Evolutionary conservation across 92 coral and sea anemone species (phyloP), one percentile per base, ranked within the genome.

Genomic region (Phenganax marumi): DNA sequence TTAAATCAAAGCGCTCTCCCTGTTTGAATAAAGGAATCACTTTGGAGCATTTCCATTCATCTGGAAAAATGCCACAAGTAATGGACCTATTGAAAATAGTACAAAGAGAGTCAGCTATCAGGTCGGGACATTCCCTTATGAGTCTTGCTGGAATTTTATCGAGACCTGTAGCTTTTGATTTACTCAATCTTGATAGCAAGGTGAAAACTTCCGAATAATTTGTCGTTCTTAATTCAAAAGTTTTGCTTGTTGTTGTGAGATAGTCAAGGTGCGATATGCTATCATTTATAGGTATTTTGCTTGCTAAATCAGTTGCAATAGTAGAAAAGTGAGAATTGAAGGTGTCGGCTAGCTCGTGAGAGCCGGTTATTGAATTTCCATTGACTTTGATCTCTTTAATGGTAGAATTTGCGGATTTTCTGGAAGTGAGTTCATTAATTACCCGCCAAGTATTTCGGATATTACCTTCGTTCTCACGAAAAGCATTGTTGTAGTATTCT

Each of bases 111-210:
- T 66, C 73, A 18, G 89, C 80, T 50, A 89, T 77, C 64, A 89
- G 43, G 52, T 89, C 89, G 33, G 91, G 75, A 54, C 89, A 89
- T 56, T 86, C 87, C 0, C 85, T 71, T 50, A 89, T 75, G 77
- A 84, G 90, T 69, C 81, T 80, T 16, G 85, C 85, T 1, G 88
- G 80, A 25, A 86, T 83, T 70, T 89, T 86, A 54, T 86, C 87
- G 11, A 89, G 70, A 23, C 70, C 70, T 8, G 70, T 63, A 23
- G 92, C 90, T 70, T 90, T 90, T 25, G 87, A 52, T 73, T 79
- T 87, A 69, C 88, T 84, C 6, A 90, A 80, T 84, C 80, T 90
- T 62, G 90, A 87, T 57, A 87, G 70, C 25, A 84, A 68, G 48
- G 85, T 81, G 63, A 87, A 84, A n/a, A 86, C 88, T 43, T 81